phyloP scores from a whole-genome alignment of 2,797 vertebrate species.

The Meriones psammophilus region DNA sequence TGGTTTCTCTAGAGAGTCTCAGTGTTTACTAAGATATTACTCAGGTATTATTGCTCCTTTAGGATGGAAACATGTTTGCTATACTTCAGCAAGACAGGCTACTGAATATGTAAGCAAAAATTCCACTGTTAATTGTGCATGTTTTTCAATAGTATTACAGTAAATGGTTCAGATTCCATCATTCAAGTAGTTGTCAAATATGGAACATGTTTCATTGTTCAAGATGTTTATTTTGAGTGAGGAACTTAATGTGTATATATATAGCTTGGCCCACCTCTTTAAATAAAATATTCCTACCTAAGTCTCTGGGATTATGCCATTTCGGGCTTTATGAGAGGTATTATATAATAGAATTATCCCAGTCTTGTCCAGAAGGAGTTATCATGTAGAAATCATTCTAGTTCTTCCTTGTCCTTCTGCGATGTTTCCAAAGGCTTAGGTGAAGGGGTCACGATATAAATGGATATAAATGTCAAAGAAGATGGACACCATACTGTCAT shows the following conservation, averaged over 20 bases:
- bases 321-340: not conserved
- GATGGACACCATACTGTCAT: not conserved
- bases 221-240: not conserved
- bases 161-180: not conserved
- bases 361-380: not conserved
- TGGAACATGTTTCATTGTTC: not conserved
- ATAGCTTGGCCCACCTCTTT: not conserved
- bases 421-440: not conserved
- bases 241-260: not conserved
- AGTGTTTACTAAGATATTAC: not conserved
- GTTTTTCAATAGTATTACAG: constrained; percentile 2
- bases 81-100: not conserved
- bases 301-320: not conserved
- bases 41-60: not conserved
- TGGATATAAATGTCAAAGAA: not conserved
- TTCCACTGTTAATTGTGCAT: not conserved
- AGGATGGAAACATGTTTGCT: not conserved
- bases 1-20: not conserved
- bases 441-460: not conserved
- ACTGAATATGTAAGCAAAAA: not conserved
- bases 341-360: not conserved
- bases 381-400: not conserved
- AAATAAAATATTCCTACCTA: not conserved
- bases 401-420: not conserved
- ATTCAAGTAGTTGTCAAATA: not conserved